Percentiles rank a stretch among this genome's conserved stretches.
Evolutionary conservation across 2,888 invertebrate genomes (phyloP).

Genomic region (Megalurothrips usitatus): DNA sequence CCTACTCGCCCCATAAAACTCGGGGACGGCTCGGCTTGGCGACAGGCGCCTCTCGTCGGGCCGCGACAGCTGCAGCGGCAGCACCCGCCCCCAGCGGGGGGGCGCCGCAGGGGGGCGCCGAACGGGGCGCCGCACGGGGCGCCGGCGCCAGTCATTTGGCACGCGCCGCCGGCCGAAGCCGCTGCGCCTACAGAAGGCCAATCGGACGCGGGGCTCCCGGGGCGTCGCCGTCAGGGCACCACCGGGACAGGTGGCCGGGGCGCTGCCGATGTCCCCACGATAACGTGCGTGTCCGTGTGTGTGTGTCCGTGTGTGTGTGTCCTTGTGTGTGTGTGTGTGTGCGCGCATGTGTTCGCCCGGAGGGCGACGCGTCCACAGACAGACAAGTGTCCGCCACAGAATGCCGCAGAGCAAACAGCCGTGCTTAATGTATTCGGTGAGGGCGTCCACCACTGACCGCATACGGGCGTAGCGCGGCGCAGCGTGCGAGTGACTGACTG

Average conservation of each 20-base stretch:
- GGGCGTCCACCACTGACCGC: not conserved
- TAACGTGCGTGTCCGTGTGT: not conserved
- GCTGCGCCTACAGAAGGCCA: not conserved
- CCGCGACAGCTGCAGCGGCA: too few relatives aligned
- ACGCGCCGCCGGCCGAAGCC: not conserved
- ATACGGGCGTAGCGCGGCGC: not conserved
- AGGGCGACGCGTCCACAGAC: not conserved
- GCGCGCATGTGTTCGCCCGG: not conserved
- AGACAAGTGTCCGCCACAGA: not conserved
- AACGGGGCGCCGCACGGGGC: not conserved
- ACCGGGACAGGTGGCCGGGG: not conserved
- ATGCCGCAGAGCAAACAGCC: conserved; percentile 1
- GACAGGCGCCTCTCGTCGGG: too few relatives aligned
- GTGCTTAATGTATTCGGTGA: not conserved
- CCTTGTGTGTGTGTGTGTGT: not conserved
- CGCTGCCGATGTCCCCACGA: not conserved
- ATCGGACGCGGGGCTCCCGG: not conserved
- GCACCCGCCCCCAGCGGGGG: too few relatives aligned
- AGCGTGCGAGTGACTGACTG: not conserved
- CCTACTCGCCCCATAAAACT: too few relatives aligned
- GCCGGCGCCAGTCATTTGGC: not conserved
- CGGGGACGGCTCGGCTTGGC: too few relatives aligned
- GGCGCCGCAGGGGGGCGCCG: too few relatives aligned
- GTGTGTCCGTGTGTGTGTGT: not conserved
- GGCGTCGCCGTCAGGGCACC: not conserved